Evolutionary conservation across 2,888 invertebrate species (phyloP), one percentile per base, ranked within the genome.

Genomic region (Drosophila buzzatii): DNA sequence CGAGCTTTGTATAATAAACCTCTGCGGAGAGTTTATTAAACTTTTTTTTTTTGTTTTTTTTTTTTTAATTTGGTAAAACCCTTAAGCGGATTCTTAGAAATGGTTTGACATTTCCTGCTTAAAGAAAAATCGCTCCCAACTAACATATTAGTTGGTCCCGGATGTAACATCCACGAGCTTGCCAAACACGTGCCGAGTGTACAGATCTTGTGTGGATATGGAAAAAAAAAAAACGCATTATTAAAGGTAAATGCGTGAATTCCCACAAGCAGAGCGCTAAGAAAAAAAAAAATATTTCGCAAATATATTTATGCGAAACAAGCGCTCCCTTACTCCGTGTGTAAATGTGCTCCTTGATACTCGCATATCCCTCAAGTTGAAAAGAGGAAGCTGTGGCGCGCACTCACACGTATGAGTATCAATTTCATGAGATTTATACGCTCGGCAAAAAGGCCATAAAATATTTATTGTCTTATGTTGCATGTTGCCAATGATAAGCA

Each of bases 401-500:
- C n/a, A 41, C 20, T 49, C 12, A 35, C 41, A 37, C 55, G 49
- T 35, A 60, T 51, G 53, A 33, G 85, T 89, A 89, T 86, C 89
- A 84, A 82, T 86, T 86, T 86, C 81, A 73, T 70, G 72, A 82
- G 87, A 86, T 86, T 89, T 86, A 86, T 86, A 74, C 74, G 77
- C 61, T 77, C 62, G 58, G 81, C 76, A 82, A 72, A 81, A 79
- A 84, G 70, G 81, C 76, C 79, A 85, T 86, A 89, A 86, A 89
- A 89, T 86, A 86, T 86, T 86, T 89, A 86, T 86, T 86, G 87
- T 86, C 82, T 84, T 77, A 77, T 86, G 73, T 77, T 79, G 70
- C 70, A 70, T 66, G 68, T 37, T 82, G 79, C 59, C 83, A 68
- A 70, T 83, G 88, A 85, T 85, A 85, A 82, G 84, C 70, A 70